Base-by-base conservation (phyloP, 1,140 invertebrate species). In the Zaprionus lachaisei region DNA sequence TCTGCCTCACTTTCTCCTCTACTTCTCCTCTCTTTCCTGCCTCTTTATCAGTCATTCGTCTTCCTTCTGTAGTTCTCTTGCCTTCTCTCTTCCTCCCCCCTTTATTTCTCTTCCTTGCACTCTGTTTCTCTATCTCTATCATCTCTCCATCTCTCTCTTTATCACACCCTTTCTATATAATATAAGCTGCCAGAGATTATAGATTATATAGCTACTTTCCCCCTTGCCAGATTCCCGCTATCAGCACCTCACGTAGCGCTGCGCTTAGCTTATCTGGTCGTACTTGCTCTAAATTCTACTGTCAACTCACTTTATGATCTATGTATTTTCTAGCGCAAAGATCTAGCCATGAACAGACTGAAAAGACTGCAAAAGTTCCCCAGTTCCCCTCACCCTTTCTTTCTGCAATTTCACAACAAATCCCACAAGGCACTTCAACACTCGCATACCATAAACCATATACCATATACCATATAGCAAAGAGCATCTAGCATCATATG, bases 401-500 rank as follows among this genome's bases (percentile, higher is more conserved):
- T 24, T 28, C 14, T 4, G 14, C 5, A 56, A 56, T 56, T 56
- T 28, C 54, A 26, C 44, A 47, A 64, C 61, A 54, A 64, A 54
- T 54, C 61, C 51, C 34, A 14, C 31, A 5, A 17, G 38, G 63
- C 44, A 67, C 47, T 51, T 17, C 6, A 47, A 3, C 41, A 47
- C 41, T 47, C 41, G 41, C 41, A 47, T 47, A 1, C 41, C 47
- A 51, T 47, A 17, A 2, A 9, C 17, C 17, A 41, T 24, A 44
- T 3, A 6, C 41, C 41, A 17, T 17, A 17, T 17, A 44, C 6
- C 14, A 14, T 28, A 58, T 61, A 62, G 69, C 14, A 14, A 17
- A 58, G 51, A 62, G 69, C 57, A 51, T 51, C 20, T 51, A 51
- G 12, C 4, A 51, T 76, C 60, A 67, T 70, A 71, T 71, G 41